Conservation (phyloP, 2,888 invertebrate genomes). For the Eumacrocentrus americanus region DNA sequence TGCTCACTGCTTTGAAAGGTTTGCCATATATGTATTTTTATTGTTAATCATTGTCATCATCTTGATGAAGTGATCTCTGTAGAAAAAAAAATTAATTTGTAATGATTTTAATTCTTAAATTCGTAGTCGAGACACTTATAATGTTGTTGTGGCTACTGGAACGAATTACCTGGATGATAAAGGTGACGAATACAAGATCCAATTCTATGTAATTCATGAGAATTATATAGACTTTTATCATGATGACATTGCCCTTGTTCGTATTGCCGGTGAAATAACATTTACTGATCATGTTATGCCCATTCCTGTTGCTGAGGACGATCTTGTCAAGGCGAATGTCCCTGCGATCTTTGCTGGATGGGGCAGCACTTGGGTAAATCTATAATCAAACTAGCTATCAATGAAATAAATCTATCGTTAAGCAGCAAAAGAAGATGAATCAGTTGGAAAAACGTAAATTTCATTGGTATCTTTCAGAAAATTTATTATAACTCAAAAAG, state of each 20-base stretch:
- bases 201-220: conserved; percentile 31
- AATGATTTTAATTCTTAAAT: conserved; percentile 2
- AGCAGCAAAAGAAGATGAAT: too few relatives aligned
- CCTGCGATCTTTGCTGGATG: conserved; percentile 46
- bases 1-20: conserved; percentile 26
- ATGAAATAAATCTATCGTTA: not conserved
- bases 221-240: conserved; percentile 19
- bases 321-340: conserved; percentile 27
- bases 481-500: not conserved
- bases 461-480: too few relatives aligned
- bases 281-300: conserved; percentile 40
- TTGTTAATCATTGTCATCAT: not conserved
- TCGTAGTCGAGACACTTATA: conserved; percentile 20
- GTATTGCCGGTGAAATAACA: conserved; percentile 35
- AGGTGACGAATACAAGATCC: conserved; percentile 29
- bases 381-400: not conserved
- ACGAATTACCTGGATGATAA: conserved; percentile 35
- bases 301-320: conserved; percentile 37
- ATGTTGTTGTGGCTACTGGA: conserved; percentile 28
- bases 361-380: conserved; percentile 42
- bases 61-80: not conserved
- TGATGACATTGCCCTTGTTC: conserved; percentile 48
- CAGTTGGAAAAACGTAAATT: too few relatives aligned
- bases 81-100: not conserved
- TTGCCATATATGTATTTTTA: not conserved